Percentiles rank a stretch among this genome's conserved stretches.
Evolutionary conservation across 1,140 invertebrate genomes (phyloP).

Genomic region (Samia ricini): DNA sequence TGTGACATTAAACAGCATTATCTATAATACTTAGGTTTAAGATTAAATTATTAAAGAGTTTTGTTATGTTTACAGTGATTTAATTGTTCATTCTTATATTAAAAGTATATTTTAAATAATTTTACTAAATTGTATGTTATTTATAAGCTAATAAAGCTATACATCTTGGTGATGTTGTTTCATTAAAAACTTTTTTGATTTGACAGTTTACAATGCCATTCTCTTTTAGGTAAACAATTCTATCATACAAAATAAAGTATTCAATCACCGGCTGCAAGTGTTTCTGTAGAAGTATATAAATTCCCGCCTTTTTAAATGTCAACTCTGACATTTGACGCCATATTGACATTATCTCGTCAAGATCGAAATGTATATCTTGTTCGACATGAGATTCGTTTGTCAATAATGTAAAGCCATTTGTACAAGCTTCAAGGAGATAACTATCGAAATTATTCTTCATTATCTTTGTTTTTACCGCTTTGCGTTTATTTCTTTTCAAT

Average conservation of each 20-base stretch:
- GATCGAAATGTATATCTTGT: conserved; percentile 28
- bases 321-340: conserved; percentile 50
- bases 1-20: too few relatives aligned
- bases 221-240: conserved; percentile 81
- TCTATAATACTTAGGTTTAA: too few relatives aligned
- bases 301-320: conserved; percentile 69
- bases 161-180: conserved; percentile 79
- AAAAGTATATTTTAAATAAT: neutral
- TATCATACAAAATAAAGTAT: conserved; percentile 83
- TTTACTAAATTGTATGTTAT: conserved; percentile 25
- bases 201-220: conserved; percentile 66
- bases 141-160: conserved; percentile 75
- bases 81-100: too few relatives aligned
- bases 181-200: conserved; percentile 79
- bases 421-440: conserved; percentile 72
- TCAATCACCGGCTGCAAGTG: conserved; percentile 80
- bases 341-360: conserved; percentile 40
- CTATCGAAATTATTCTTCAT: conserved; percentile 71
- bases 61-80: too few relatives aligned
- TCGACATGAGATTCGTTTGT: conserved; percentile 9
- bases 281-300: conserved; percentile 59
- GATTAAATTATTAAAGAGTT: too few relatives aligned
- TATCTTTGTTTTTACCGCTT: conserved; percentile 76
- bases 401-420: conserved; percentile 49
- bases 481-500: conserved; percentile 78